Base-by-base conservation (phyloP, 2,888 invertebrate species). In the Platycheirus rosarum region DNA sequence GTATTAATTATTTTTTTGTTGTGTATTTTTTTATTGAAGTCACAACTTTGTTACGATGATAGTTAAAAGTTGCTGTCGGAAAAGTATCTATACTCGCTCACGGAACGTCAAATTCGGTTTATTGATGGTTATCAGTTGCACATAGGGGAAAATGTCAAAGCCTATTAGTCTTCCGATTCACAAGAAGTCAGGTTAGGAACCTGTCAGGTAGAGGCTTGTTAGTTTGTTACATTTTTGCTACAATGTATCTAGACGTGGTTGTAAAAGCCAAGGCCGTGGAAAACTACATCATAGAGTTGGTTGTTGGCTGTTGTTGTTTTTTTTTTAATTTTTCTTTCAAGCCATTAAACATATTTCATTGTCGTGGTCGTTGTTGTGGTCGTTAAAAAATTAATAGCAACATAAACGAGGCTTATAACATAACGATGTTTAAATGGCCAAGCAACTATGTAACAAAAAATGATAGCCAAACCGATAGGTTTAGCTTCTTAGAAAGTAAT, bases 1-100 rank as follows among this genome's bases (percentile, higher is more conserved):
- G 70, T 71, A 68, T 73, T 73, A 77, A 82, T 77, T 77, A 60
- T 14, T n/a, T 32, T 26, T 3, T 29, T 23, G 2, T 23, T 23
- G 23, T 23, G 23, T 23, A 6, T n/a, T 8, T 53, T 18, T n/a
- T n/a, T n/a, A n/a, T n/a, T 2, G 6, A 26, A 48, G 48, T 57
- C 48, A 29, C 63, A 49, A 49, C 42, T 13, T 37, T 40, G 20
- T 29, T n/a, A n/a, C n/a, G 9, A 2, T 6, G 13, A 63, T 35
- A 20, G 48, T 35, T 20, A 48, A 63, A 44, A 44, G 8, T 29
- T 44, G n/a, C 18, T 60, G 60, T 29, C 60, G 23, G 29, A 16
- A 23, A 60, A 44, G 44, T 60, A 60, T 57, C 40, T 23, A 9
- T 2, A 57, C 57, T 40, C 29, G 8, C n/a, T 60, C 18, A 16